Evolutionary conservation across 2,888 invertebrate species (phyloP).

Genomic region (Suillia variegata): DNA sequence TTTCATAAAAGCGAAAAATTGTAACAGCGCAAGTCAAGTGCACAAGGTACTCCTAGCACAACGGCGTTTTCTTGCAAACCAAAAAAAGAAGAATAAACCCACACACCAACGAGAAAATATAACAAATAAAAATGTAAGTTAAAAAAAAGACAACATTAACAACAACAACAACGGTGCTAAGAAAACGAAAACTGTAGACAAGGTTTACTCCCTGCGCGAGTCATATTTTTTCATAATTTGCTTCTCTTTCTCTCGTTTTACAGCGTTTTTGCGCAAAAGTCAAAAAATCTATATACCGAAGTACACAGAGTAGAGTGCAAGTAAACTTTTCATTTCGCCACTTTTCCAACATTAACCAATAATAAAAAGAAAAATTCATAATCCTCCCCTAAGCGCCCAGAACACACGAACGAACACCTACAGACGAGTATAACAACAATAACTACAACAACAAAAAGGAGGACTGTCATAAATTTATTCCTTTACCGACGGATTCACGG

Average conservation of each 20-base stretch:
- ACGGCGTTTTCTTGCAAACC: no score
- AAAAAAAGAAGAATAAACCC: no score
- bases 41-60: no score
- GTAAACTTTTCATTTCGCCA: conserved; percentile 16
- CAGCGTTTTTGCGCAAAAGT: conserved; percentile 21
- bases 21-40: no score
- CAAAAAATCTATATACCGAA: conserved; percentile 12
- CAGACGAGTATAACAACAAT: no score
- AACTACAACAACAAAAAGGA: conserved; percentile 15
- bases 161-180: background rate
- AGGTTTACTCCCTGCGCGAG: background rate
- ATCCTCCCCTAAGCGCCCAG: conserved; percentile 28
- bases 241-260: conserved; percentile 4
- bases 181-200: background rate
- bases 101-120: no score
- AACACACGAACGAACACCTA: conserved; percentile 16
- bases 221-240: conserved; percentile 4
- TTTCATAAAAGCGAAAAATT: no score
- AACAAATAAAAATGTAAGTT: no score
- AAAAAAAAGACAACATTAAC: no score
- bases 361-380: conserved; percentile 35
- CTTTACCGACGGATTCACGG: background rate
- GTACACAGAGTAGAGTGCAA: no score
- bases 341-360: conserved; percentile 27
- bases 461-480: conserved; percentile 35